A percentile compares a stretch with the other conserved stretches of the same genome.
Evolutionary conservation across 2,888 invertebrate genomes (phyloP).

Genomic region (Ophion slaviceki): DNA sequence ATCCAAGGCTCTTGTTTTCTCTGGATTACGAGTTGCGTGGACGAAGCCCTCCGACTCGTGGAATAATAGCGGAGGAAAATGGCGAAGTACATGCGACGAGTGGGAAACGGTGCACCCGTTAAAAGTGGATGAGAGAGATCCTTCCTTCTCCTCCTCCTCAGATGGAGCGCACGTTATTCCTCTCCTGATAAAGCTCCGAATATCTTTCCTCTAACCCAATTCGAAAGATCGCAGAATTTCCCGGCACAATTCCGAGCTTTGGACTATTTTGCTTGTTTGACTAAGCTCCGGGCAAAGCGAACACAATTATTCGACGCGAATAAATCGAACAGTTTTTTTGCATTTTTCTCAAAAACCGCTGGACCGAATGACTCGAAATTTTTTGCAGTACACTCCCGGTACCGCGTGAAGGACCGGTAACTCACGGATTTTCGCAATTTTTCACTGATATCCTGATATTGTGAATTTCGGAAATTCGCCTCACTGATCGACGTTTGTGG

Average conservation of each 20-base stretch:
- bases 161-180: not conserved
- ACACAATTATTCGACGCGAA: no score
- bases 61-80: conserved; percentile 47
- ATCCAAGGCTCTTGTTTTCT: conserved; percentile 71
- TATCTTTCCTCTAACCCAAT: conserved; percentile 11
- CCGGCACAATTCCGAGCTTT: not conserved
- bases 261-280: not conserved
- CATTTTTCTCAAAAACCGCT: no score
- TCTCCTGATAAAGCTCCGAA: not conserved
- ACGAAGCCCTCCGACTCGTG: conserved; percentile 57
- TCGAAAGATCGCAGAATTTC: conserved; percentile 2
- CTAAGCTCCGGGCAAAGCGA: no score
- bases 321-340: no score
- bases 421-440: no score
- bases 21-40: conserved; percentile 66
- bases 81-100: conserved; percentile 32
- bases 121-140: conserved; percentile 19
- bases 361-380: no score
- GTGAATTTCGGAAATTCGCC: no score
- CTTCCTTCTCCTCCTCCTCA: not conserved
- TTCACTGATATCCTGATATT: no score
- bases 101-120: conserved; percentile 31
- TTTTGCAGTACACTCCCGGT: no score
- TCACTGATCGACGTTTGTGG: no score
- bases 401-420: no score